These are phyloP conservation scores for Onychorhynchus coronatus DNA, from an alignment of 2,113 vertebrate species.

Conservation along the genomic window DNA sequence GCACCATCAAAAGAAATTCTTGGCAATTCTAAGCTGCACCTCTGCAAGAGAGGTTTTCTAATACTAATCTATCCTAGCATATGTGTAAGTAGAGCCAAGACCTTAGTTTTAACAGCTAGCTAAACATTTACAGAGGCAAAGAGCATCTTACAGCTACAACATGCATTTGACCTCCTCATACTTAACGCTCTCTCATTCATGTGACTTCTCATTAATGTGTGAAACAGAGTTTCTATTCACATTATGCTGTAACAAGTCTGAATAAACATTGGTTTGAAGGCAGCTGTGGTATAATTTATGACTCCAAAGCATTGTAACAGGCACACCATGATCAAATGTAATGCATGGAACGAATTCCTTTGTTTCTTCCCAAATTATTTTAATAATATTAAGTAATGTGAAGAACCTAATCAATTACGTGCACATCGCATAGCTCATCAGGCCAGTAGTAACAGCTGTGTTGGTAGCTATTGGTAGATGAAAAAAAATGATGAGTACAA, in stretches of 20 bases:
- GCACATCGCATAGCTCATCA: not conserved
- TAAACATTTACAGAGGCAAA: not conserved
- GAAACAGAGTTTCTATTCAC: constrained; percentile 45
- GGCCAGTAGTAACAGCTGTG: not conserved
- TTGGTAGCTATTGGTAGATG: not conserved
- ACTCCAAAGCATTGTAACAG: not conserved
- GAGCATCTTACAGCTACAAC: constrained; percentile 5
- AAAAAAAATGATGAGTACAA: not conserved
- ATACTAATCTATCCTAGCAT: not conserved
- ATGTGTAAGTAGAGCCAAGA: not conserved
- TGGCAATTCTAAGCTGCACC: not conserved
- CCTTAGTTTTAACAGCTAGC: not conserved
- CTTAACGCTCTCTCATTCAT: constrained; percentile 31
- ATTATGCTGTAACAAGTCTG: constrained; percentile 34
- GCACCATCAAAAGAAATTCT: not conserved
- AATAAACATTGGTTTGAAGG: constrained; percentile 19
- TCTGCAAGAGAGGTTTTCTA: not conserved
- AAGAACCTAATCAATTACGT: constrained; percentile 1
- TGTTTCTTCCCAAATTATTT: constrained; percentile 38
- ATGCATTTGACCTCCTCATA: not conserved
- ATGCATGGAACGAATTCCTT: constrained; percentile 10
- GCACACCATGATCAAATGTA: not conserved
- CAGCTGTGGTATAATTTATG: not conserved
- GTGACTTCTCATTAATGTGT: constrained; percentile 61
- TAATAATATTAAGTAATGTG: constrained; percentile 11